Evolutionary conservation across 2,797 vertebrate genomes (phyloP).

Genomic region (Sebastes oblongus): DNA sequence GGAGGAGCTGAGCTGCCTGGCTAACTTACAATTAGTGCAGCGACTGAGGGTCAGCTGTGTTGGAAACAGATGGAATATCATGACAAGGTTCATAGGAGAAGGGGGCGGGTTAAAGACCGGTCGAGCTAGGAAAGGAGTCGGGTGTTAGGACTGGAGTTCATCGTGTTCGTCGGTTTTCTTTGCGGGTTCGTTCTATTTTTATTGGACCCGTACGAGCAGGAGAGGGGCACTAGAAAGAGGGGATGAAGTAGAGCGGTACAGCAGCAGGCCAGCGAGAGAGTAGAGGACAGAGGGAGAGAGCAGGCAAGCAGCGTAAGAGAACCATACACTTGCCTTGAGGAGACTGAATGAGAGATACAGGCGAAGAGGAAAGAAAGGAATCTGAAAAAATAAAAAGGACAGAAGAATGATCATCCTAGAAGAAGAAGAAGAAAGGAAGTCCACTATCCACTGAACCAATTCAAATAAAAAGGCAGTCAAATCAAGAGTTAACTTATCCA

Average conservation of each 20-base stretch:
- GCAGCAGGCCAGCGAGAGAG: constrained; percentile 75
- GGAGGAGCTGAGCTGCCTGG: constrained; percentile 36
- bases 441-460: constrained; percentile 35
- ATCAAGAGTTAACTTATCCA: constrained; percentile 43
- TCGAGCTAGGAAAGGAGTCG: constrained; percentile 1
- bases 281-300: constrained; percentile 67
- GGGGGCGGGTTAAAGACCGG: constrained; percentile 8
- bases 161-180: not conserved
- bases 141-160: not conserved
- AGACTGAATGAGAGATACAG: constrained; percentile 97
- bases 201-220: constrained; percentile 59
- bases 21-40: constrained; percentile 47
- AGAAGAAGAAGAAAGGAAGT: constrained; percentile 31
- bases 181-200: constrained; percentile 29
- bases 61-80: constrained; percentile 47
- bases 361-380: constrained; percentile 94
- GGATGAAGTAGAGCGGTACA: constrained; percentile 74
- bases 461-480: constrained; percentile 41
- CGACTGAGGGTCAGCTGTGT: constrained; percentile 16
- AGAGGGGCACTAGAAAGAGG: constrained; percentile 80
- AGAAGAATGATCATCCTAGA: constrained; percentile 82
- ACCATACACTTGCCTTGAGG: constrained; percentile 94
- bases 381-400: constrained; percentile 90
- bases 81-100: constrained; percentile 11
- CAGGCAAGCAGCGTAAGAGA: constrained; percentile 82